Evolutionary conservation across 2,113 vertebrate species (phyloP).

Genomic region (Percina caprodes): DNA sequence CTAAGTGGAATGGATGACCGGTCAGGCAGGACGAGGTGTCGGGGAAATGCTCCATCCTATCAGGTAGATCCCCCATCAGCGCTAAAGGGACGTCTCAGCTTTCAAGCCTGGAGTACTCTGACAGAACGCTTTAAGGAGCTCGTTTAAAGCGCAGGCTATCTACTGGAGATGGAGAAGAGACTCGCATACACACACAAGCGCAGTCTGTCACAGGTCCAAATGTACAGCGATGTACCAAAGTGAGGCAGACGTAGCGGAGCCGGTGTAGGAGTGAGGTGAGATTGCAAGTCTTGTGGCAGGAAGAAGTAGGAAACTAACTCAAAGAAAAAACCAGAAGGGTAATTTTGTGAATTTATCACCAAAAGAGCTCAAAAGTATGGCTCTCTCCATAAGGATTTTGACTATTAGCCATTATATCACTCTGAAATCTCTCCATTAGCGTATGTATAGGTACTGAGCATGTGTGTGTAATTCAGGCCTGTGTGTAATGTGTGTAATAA

Average conservation of each 20-base stretch:
- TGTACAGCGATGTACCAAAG: conserved; percentile 2
- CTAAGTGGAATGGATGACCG: conserved; percentile 48
- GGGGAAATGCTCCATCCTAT: conserved; percentile 29
- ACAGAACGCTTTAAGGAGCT: conserved; percentile 38
- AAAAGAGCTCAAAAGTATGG: no score
- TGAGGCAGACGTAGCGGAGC: conserved; percentile 24
- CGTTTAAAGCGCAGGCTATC: conserved; percentile 31
- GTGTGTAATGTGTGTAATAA: no score
- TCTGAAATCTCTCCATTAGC: no score
- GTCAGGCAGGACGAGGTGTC: conserved; percentile 33
- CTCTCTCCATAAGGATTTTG: no score
- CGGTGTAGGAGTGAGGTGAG: conserved; percentile 20
- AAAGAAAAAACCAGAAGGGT: conserved; percentile 19
- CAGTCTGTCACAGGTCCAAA: conserved; percentile 44
- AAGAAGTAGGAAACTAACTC: conserved; percentile 10
- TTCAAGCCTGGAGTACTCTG: conserved; percentile 47
- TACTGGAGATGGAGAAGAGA: conserved; percentile 34
- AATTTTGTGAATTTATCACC: not conserved
- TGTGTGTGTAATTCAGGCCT: no score
- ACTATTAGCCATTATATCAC: no score
- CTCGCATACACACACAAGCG: not conserved
- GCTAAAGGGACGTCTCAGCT: conserved; percentile 47
- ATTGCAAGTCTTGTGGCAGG: not conserved
- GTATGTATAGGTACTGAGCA: no score
- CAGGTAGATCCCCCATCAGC: conserved; percentile 48